These are phyloP conservation scores for Gryon sp. DNA, from an alignment of 1,140 invertebrate genomes.

Conservation along the genomic window DNA sequence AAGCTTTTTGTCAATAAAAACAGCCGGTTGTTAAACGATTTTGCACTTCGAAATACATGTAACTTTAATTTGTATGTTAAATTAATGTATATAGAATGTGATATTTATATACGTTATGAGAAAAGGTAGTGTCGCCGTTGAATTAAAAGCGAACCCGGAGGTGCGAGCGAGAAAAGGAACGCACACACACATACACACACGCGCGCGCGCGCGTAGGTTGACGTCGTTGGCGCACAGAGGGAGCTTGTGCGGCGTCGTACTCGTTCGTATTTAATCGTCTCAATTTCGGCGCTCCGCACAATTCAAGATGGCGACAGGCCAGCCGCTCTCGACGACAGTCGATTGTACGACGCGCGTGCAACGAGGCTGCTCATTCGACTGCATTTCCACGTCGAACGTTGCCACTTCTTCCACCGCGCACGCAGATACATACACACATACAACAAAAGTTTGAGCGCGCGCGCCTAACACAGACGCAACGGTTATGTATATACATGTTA, in stretches of 20 bases:
- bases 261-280: too few relatives aligned
- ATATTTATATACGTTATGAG: too few relatives aligned
- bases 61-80: too few relatives aligned
- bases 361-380: slow-evolving; percentile 62
- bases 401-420: slow-evolving; percentile 69
- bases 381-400: slow-evolving; percentile 77
- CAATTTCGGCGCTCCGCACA: slow-evolving; percentile 9
- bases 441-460: too few relatives aligned
- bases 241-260: slow-evolving; percentile 40
- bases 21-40: too few relatives aligned
- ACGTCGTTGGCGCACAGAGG: slow-evolving; percentile 26
- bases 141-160: background rate
- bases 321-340: background rate
- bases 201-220: background rate
- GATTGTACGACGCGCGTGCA: slow-evolving; percentile 47
- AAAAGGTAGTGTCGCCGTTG: background rate
- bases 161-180: background rate
- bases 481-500: too few relatives aligned
- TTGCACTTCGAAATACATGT: too few relatives aligned
- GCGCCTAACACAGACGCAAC: too few relatives aligned
- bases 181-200: too few relatives aligned
- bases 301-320: slow-evolving; percentile 39
- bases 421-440: too few relatives aligned
- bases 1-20: too few relatives aligned
- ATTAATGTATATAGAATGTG: too few relatives aligned